Conservation (phyloP, 2,888 invertebrate genomes). For the Ecliptopera silaceata region DNA sequence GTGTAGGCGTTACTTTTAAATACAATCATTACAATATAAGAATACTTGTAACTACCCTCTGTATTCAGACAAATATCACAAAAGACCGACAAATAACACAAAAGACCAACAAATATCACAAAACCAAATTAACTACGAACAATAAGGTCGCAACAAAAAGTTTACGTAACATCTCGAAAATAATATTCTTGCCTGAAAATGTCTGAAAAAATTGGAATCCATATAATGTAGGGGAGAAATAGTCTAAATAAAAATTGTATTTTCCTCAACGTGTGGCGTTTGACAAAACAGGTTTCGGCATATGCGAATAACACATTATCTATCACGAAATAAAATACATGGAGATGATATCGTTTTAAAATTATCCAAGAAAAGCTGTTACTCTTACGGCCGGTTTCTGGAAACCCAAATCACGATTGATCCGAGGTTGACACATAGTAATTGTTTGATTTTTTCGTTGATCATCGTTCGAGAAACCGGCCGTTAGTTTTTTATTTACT, state of each 20-base stretch:
- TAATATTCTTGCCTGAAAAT: constrained; percentile 32
- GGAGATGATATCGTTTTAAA: constrained; percentile 42
- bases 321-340: constrained; percentile 63
- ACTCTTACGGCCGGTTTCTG: too few relatives aligned
- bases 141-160: constrained; percentile 33
- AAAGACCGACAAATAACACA: too few relatives aligned
- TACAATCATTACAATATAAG: background rate
- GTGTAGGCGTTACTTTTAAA: background rate
- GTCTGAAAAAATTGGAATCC: constrained; percentile 35
- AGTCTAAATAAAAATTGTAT: constrained; percentile 38
- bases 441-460: too few relatives aligned
- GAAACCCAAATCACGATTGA: too few relatives aligned
- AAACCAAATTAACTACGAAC: constrained; percentile 31
- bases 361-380: too few relatives aligned
- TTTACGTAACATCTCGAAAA: constrained; percentile 31
- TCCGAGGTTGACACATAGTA: too few relatives aligned
- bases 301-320: constrained; percentile 79
- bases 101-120: constrained; percentile 24
- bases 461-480: too few relatives aligned
- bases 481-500: too few relatives aligned
- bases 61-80: background rate
- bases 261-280: constrained; percentile 58
- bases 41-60: constrained; percentile 1
- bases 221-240: constrained; percentile 32
- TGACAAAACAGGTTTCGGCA: constrained; percentile 75